phyloP scores from a whole-genome alignment of 1,140 invertebrate genomes.

The Heliconius congener region DNA sequence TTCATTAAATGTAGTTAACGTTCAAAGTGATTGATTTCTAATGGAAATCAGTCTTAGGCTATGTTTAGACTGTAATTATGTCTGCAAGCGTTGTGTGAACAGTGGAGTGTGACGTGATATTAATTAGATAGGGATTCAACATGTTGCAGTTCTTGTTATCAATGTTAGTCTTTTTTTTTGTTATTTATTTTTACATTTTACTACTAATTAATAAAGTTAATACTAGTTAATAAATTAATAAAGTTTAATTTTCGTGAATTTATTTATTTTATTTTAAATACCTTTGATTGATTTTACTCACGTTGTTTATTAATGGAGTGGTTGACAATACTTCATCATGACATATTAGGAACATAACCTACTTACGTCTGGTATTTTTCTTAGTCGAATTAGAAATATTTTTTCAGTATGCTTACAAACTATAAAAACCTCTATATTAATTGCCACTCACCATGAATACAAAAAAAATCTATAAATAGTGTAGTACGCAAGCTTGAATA shows the following conservation, averaged over 20 bases:
- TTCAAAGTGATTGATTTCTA: conserved; percentile 30
- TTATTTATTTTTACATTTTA: not conserved
- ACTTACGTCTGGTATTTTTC: no score
- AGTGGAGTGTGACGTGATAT: not conserved
- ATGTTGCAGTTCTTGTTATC: not conserved
- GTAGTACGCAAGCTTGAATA: not conserved
- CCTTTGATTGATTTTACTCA: no score
- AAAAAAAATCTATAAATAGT: not conserved
- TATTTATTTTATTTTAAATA: no score
- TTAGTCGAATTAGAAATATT: no score
- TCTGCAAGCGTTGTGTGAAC: not conserved
- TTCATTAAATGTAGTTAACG: not conserved
- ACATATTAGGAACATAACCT: no score
- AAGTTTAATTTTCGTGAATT: no score
- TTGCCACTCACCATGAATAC: not conserved
- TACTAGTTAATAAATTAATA: no score
- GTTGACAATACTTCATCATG: no score
- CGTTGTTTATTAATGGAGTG: no score
- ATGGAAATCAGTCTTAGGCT: conserved; percentile 27
- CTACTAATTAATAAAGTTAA: no score
- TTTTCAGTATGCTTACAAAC: not conserved
- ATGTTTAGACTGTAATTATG: conserved; percentile 23
- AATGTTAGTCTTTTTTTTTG: not conserved
- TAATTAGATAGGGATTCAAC: not conserved
- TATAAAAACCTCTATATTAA: not conserved